A percentile compares a stretch with the other conserved stretches of the same genome.
Conservation (phyloP, 2,888 invertebrate genomes). For the Drosophila barbarae region DNA sequence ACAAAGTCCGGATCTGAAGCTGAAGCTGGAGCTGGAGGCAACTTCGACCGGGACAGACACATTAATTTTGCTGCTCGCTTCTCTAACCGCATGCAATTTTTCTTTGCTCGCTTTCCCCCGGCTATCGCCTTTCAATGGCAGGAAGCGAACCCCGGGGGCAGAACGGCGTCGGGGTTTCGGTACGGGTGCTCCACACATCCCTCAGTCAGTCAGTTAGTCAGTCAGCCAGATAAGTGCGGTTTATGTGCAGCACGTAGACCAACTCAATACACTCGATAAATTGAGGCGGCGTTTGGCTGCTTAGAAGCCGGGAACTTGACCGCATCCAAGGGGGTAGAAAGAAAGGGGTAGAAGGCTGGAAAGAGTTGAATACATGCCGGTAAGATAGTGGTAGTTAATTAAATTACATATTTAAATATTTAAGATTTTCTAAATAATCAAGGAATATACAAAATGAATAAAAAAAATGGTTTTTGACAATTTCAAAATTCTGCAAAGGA, state of each 20-base stretch:
- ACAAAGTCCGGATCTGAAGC: conserved; percentile 10
- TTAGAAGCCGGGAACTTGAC: conserved; percentile 48
- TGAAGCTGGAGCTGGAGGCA: conserved; percentile 1
- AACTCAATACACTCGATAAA: conserved; percentile 73
- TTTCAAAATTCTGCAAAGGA: no score
- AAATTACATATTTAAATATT: no score
- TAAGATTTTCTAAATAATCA: no score
- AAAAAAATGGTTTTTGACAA: no score
- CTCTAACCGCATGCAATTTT: conserved; percentile 73
- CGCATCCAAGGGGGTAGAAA: conserved; percentile 23
- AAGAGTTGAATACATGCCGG: not conserved
- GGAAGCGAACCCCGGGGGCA: conserved; percentile 43
- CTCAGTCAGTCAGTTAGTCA: conserved; percentile 57
- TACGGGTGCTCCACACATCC: conserved; percentile 27
- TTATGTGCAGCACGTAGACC: conserved; percentile 72
- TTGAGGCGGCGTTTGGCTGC: conserved; percentile 60
- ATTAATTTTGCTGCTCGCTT: conserved; percentile 70
- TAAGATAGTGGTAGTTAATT: not conserved
- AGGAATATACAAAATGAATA: no score
- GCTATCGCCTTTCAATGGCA: conserved; percentile 69
- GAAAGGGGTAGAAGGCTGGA: not conserved
- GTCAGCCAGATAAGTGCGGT: conserved; percentile 74
- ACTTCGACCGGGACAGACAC: conserved; percentile 58
- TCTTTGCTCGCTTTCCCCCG: conserved; percentile 51
- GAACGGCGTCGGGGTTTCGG: not conserved